Evolutionary conservation across 2,113 vertebrate genomes (phyloP).

Genomic region (Etia nguti): DNA sequence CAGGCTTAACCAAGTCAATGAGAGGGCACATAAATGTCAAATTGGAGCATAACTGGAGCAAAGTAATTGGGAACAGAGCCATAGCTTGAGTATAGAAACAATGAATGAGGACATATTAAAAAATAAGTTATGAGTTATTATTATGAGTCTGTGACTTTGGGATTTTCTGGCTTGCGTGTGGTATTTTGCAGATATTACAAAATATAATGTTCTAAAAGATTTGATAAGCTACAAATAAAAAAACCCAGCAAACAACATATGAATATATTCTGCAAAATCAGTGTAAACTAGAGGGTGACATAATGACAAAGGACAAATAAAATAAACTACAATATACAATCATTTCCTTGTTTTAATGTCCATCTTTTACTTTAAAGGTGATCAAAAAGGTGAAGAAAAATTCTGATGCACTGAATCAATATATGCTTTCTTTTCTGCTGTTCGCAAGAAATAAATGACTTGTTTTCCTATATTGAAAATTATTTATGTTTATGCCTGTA

Average conservation of each 20-base stretch:
- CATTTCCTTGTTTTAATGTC: not conserved
- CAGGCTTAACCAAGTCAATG: not conserved
- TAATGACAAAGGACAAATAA: not conserved
- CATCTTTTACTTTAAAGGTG: not conserved
- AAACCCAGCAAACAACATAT: not conserved
- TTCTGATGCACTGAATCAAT: not conserved
- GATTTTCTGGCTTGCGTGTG: not conserved
- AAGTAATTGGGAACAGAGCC: not conserved
- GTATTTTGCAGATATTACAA: not conserved
- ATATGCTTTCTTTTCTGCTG: not conserved
- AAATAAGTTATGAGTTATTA: not conserved
- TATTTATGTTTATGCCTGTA: not conserved
- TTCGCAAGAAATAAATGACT: not conserved
- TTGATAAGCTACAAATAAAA: not conserved
- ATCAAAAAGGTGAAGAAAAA: not conserved
- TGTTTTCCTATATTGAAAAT: not conserved
- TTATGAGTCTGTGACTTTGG: not conserved
- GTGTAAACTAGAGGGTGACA: not conserved
- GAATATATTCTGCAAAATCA: not conserved
- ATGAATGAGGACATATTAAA: not conserved
- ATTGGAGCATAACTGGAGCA: not conserved
- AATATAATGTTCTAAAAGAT: not conserved
- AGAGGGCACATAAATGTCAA: slow-evolving; percentile 29
- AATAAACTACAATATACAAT: not conserved
- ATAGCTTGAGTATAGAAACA: not conserved